A percentile compares a stretch with the other conserved stretches of the same genome.
Evolutionary conservation across 2,113 vertebrate species (phyloP).

Genomic region (Mesocricetus auratus): DNA sequence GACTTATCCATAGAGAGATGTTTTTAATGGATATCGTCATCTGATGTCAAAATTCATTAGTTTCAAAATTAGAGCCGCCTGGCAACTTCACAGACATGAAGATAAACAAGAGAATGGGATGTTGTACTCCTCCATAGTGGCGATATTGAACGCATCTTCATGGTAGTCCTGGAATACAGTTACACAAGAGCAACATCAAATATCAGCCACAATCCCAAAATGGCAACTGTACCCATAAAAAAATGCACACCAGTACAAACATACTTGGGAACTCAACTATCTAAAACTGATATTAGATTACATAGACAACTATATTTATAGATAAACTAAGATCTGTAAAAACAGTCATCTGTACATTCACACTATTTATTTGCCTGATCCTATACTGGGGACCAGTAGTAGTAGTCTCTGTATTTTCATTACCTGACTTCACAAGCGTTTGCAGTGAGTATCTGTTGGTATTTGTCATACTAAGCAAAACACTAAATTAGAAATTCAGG

Average conservation of each 20-base stretch:
- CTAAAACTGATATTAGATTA: neutral
- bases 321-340: neutral
- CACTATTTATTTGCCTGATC: neutral
- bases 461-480: neutral
- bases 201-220: neutral
- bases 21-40: conserved; percentile 30
- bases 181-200: neutral
- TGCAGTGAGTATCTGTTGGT: neutral
- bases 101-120: neutral
- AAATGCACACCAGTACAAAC: neutral
- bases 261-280: neutral
- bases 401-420: neutral
- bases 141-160: neutral
- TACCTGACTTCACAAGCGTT: neutral
- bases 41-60: conserved; percentile 34
- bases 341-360: neutral
- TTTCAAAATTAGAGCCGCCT: conserved; percentile 48
- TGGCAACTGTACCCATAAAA: neutral
- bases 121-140: neutral
- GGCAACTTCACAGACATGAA: neutral
- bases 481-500: neutral
- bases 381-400: neutral
- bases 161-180: conserved; percentile 64
- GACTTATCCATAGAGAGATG: neutral
- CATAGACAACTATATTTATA: neutral